Conservation (phyloP, 2,113 vertebrate species). For the Syrmaticus mikado region DNA sequence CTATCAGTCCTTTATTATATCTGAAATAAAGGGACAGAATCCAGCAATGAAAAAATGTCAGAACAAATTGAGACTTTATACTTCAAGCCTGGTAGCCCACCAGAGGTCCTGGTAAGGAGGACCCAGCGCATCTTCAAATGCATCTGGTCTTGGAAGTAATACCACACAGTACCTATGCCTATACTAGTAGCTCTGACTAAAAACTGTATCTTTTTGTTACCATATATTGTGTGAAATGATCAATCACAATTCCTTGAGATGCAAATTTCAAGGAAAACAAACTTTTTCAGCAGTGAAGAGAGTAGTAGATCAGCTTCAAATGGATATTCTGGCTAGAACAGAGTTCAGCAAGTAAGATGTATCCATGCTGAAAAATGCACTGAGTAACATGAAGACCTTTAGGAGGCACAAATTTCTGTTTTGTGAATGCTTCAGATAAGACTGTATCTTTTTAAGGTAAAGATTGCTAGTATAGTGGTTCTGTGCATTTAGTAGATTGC, state of each 20-base stretch:
- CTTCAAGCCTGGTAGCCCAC: background rate
- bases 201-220: slow-evolving; percentile 75
- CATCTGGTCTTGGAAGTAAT: slow-evolving; percentile 45
- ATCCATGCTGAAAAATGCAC: slow-evolving; percentile 26
- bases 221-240: slow-evolving; percentile 56
- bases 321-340: slow-evolving; percentile 27
- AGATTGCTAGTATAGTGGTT: background rate
- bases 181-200: slow-evolving; percentile 52
- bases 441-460: background rate
- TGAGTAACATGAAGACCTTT: slow-evolving; percentile 9
- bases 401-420: background rate
- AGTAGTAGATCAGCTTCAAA: slow-evolving; percentile 65
- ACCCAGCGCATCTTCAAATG: slow-evolving; percentile 60
- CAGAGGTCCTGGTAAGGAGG: slow-evolving; percentile 6
- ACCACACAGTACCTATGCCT: background rate
- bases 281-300: slow-evolving; percentile 21
- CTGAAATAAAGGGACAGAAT: background rate
- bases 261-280: background rate
- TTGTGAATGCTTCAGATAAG: slow-evolving; percentile 9
- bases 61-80: slow-evolving; percentile 41
- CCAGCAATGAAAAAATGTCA: slow-evolving; percentile 18
- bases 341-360: background rate
- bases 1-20: slow-evolving; percentile 9
- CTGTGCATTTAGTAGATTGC: background rate
- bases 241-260: slow-evolving; percentile 59